phyloP scores from a whole-genome alignment of 64 coral and sea anemone species.

The Pocillopora damicornis region DNA sequence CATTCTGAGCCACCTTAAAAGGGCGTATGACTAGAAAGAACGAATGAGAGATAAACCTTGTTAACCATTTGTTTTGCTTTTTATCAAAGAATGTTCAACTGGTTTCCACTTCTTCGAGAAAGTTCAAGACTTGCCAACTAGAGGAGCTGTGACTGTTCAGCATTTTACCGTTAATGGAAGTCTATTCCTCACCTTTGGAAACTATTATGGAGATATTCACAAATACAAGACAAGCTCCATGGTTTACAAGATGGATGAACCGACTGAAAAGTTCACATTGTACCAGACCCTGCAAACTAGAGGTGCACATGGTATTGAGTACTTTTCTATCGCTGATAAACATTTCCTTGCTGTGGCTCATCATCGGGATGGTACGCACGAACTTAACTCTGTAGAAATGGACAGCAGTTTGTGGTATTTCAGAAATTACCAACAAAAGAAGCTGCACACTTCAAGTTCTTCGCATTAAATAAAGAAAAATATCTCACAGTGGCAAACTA shows the following conservation, averaged over 20 bases:
- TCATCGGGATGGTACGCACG: background rate
- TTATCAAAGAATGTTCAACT: background rate
- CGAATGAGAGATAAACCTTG: too few relatives aligned
- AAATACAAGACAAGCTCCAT: background rate
- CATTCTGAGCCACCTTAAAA: too few relatives aligned
- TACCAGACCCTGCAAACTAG: constrained; percentile 1
- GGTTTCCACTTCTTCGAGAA: constrained; percentile 11
- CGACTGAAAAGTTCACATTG: background rate
- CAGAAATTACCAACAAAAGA: constrained; percentile 9
- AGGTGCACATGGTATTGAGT: background rate
- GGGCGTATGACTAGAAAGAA: too few relatives aligned
- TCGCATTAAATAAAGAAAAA: background rate
- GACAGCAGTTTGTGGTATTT: background rate
- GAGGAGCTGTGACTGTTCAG: background rate
- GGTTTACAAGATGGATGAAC: background rate
- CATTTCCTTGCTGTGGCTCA: background rate
- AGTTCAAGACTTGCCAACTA: background rate
- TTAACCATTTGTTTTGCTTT: background rate
- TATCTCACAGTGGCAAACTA: background rate
- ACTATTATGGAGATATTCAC: background rate
- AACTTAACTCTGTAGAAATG: background rate
- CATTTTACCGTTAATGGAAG: background rate
- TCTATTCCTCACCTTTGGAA: background rate
- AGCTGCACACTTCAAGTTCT: background rate
- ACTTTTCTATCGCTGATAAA: constrained; percentile 3